Base-by-base conservation (phyloP, 2,797 vertebrate genomes). In the Hafferia zeledoni region DNA sequence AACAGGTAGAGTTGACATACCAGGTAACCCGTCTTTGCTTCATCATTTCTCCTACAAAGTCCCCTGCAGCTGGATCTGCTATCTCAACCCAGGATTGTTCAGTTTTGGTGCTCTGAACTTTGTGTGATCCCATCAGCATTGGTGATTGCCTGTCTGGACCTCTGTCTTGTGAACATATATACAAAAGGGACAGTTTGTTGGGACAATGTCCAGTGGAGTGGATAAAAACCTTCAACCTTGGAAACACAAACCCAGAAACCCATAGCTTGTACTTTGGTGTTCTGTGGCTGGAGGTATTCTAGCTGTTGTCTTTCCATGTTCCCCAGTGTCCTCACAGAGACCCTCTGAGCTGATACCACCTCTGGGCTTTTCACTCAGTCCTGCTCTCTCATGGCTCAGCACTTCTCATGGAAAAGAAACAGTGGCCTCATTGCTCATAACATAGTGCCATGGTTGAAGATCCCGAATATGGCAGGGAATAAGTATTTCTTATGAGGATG, bases 391-490 rank as follows among this genome's bases (percentile, higher is more conserved):
- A 4, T 27, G 17, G n/a, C 11, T 19, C 39, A 46, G 33, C 20
- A 10, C n/a, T 37, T 59, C 65, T 53, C 28, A 22, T 31, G 19
- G 33, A 46, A 50, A 17, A 46, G 24, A 17, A 55, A 30, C 56
- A 55, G 9, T 50, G n/a, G 20, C 24, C 13, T 79, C 0, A 0
- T 71, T 82, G 25, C 37, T 82, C 17, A 0, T 64, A 44, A 64
- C 1, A 2, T 22, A 27, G 22, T 72, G 46, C 35, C 4, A 0
- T 44, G 10, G 24, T 2, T 85, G 52, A 83, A 65, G 59, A 72
- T 46, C 28, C n/a, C 71, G 61, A 11, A 79, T 24, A 6, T 16
- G 11, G 7, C 50, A 47, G 20, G 28, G 27, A 50, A 15, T 71
- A 18, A 8, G 4, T 5, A 5, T 67, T 74, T 83, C 5, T 2